Conservation (phyloP, 2,797 vertebrate species). For the Urocyon cinereoargenteus region DNA sequence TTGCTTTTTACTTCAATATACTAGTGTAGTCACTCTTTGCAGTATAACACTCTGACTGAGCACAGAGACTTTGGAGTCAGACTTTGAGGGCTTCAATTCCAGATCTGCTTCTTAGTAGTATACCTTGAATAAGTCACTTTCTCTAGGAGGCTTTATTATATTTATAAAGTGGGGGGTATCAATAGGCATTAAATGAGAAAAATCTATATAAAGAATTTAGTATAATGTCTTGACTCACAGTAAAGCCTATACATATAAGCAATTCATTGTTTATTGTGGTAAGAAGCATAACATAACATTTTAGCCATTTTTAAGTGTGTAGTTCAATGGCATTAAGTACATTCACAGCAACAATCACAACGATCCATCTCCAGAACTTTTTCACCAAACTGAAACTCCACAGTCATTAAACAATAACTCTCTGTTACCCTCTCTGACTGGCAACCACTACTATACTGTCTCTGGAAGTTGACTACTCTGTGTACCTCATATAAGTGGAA, state of each 20-base stretch:
- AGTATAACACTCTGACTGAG: neutral
- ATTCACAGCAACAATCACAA: neutral
- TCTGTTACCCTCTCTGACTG: neutral
- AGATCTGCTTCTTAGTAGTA: neutral
- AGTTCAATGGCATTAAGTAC: neutral
- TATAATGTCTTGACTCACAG: neutral
- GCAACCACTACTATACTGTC: neutral
- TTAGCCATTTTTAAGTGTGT: neutral
- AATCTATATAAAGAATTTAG: conserved; percentile 8
- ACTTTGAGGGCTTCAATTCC: neutral
- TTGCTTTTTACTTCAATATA: neutral
- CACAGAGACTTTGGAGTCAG: neutral
- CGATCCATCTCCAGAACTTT: neutral
- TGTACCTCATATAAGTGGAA: neutral
- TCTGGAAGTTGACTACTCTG: neutral
- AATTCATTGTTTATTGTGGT: conserved; percentile 15
- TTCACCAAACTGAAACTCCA: neutral
- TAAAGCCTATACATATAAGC: neutral
- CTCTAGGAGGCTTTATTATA: neutral
- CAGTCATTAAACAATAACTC: neutral
- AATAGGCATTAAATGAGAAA: neutral
- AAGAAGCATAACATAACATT: neutral
- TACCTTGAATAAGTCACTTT: neutral
- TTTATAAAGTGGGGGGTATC: neutral
- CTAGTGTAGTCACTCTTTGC: neutral